These are phyloP conservation scores for Cheirogaleus major DNA, from an alignment of 2,797 vertebrate genomes.

Conservation along the genomic window DNA sequence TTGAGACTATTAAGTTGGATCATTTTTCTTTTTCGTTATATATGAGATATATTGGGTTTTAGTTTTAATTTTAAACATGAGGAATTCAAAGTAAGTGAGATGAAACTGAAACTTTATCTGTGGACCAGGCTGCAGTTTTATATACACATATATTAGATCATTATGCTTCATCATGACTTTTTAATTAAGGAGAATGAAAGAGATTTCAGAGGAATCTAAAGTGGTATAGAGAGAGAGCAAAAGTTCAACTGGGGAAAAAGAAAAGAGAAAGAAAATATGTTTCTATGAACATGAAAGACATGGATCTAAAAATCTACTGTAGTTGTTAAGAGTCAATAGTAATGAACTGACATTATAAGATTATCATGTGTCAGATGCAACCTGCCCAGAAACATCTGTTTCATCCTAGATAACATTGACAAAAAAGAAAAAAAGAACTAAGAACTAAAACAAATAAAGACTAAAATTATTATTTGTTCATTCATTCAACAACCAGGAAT, in stretches of 20 bases:
- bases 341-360: not conserved
- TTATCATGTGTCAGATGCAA: not conserved
- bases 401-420: not conserved
- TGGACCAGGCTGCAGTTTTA: not conserved
- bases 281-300: conserved; percentile 66
- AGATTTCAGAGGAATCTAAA: conserved; percentile 57
- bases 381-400: not conserved
- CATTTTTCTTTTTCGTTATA: conserved; percentile 63
- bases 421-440: not conserved
- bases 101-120: conserved; percentile 57
- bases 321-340: not conserved
- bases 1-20: conserved; percentile 57
- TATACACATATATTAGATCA: conserved; percentile 55
- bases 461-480: not conserved
- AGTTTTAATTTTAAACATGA: conserved; percentile 63
- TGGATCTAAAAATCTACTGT: not conserved
- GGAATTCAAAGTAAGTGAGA: conserved; percentile 68
- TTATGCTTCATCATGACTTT: conserved; percentile 51
- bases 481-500: not conserved
- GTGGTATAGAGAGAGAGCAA: conserved; percentile 34
- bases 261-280: conserved; percentile 49
- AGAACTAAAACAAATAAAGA: conserved; percentile 16
- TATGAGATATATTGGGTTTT: conserved; percentile 59
- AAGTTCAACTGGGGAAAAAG: conserved; percentile 54
- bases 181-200: conserved; percentile 65